phyloP scores from a whole-genome alignment of 2,113 vertebrate genomes.

The Crotophaga sulcirostris region DNA sequence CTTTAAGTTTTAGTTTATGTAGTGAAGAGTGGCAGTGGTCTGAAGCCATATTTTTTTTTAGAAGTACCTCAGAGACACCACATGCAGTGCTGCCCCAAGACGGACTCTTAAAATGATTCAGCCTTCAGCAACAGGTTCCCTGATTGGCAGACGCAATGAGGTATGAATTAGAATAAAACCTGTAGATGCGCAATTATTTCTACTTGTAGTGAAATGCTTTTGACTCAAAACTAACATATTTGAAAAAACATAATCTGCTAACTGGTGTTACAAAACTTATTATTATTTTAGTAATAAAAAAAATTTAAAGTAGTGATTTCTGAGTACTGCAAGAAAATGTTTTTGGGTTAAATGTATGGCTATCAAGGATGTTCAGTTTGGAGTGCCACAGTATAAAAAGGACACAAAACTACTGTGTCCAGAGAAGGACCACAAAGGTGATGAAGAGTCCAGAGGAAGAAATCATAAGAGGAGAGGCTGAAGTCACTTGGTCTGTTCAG shows the following conservation, averaged over 20 bases:
- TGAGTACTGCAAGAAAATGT: background rate
- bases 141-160: slow-evolving; percentile 82
- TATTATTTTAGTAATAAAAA: background rate
- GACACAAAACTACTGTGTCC: too few species aligned
- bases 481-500: too few species aligned
- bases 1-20: background rate
- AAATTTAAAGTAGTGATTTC: background rate
- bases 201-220: background rate
- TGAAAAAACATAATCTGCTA: background rate
- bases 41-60: slow-evolving; percentile 30
- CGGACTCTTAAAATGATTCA: slow-evolving; percentile 88
- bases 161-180: slow-evolving; percentile 61
- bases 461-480: too few species aligned
- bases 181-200: background rate
- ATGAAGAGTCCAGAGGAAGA: too few species aligned
- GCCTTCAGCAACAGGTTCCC: slow-evolving; percentile 77
- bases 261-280: background rate
- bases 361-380: too few species aligned
- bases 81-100: slow-evolving; percentile 69
- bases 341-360: background rate
- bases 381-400: too few species aligned
- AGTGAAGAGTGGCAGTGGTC: background rate
- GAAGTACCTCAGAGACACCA: slow-evolving; percentile 71
- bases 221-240: background rate
- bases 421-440: too few species aligned